Base-by-base conservation (phyloP, 2,113 vertebrate genomes). In the Ondatra zibethicus region DNA sequence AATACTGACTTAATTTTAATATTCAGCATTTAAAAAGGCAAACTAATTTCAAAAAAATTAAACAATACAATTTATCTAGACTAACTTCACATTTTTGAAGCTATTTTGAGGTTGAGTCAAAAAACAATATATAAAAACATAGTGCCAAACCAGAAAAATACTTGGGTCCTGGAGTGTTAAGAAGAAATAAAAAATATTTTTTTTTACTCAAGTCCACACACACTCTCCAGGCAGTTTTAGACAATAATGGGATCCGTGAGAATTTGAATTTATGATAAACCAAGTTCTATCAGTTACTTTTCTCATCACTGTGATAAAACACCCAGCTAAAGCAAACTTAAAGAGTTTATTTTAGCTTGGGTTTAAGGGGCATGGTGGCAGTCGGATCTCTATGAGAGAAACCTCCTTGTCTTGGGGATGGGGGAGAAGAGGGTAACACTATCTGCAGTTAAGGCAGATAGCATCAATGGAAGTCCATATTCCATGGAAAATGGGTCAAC, bases 1-100 rank as follows among this genome's bases (percentile, higher is more conserved):
- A 75, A 93, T 58, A 93, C 5, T 27, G 66, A 96, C 55, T 82
- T 82, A 81, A 45, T 93, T 89, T 78, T 9, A 29, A 61, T 65
- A 65, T 45, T 61, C 80, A 82, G 14, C 92, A 97, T 96, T 92
- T 96, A 42, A 93, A 95, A 96, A 97, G 65, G 78, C 89, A 97
- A 94, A 95, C 58, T 91, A 61, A 96, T 91, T 96, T 94, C 21
- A 85, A 95, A 95, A 92, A 63, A 96, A 95, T 58, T 42, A 78
- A 84, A 95, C 9, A 81, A 27, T 75, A 89, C 91, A 88, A 91
- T 92, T 92, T 52, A 88, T 42, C 50, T 50, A 94, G 92, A 94
- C 5, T 92, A 97, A 55, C n/a, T 96, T 96, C 73, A 81, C 50
- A 95, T 72, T 94, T 55, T 88, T 61, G 68, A 80, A 96, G 36